These are phyloP conservation scores for Sternotherus odoratus DNA, from an alignment of 2,797 vertebrate genomes.

Conservation along the genomic window DNA sequence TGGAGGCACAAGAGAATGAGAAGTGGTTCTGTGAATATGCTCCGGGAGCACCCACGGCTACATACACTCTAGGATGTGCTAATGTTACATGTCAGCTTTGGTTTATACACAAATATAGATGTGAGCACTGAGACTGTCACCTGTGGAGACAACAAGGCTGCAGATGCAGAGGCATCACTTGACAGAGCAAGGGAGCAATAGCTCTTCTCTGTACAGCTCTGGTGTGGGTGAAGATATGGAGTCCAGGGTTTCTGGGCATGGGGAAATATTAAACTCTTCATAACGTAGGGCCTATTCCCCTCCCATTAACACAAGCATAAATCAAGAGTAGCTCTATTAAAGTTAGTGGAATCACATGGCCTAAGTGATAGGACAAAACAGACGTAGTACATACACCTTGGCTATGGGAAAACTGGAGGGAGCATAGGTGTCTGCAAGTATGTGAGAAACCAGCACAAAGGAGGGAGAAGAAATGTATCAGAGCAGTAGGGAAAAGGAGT, in stretches of 20 bases:
- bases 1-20: background rate
- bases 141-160: background rate
- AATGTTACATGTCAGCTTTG: accelerated
- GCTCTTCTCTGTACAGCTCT: accelerated
- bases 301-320: background rate
- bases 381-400: background rate
- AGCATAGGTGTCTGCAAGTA: background rate
- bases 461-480: background rate
- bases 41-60: accelerated
- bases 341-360: too few species aligned
- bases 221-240: accelerated
- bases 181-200: background rate
- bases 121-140: background rate
- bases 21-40: background rate
- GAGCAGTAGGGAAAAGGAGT: background rate
- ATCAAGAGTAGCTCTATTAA: background rate
- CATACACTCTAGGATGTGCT: accelerated
- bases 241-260: accelerated
- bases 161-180: accelerated
- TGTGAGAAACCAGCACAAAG: background rate
- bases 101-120: accelerated
- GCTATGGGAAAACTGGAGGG: background rate
- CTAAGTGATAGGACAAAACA: background rate
- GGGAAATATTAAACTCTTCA: accelerated
- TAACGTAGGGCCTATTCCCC: background rate